phyloP scores from a whole-genome alignment of 1,140 invertebrate species.

The Sesamia nonagrioides region DNA sequence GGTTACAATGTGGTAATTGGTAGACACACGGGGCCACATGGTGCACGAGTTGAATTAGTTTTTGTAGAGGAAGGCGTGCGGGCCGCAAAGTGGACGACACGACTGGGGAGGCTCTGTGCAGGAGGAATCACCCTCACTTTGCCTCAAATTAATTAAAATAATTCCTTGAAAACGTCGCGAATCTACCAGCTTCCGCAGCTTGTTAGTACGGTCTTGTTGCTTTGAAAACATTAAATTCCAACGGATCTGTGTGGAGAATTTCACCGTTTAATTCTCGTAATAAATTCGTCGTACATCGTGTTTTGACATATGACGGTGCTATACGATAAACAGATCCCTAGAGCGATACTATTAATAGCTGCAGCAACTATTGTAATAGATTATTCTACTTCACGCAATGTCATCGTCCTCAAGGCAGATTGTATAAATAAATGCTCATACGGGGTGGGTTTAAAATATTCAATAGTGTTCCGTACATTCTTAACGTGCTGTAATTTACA shows the following conservation, averaged over 20 bases:
- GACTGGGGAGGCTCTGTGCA: background rate
- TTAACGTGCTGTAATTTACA: constrained; percentile 44
- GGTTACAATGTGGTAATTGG: constrained; percentile 30
- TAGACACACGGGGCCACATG: constrained; percentile 32
- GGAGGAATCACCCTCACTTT: constrained; percentile 46
- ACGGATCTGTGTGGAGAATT: constrained; percentile 47
- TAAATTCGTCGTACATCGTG: constrained; percentile 46
- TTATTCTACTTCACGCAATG: background rate
- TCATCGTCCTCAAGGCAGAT: constrained; percentile 7
- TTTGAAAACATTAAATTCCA: constrained; percentile 51
- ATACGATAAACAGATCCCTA: constrained; percentile 19
- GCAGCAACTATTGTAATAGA: background rate
- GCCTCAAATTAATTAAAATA: constrained; percentile 65
- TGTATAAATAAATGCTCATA: constrained; percentile 30
- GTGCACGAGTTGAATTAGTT: constrained; percentile 48
- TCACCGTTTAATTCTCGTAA: constrained; percentile 46
- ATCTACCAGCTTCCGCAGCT: constrained; percentile 52
- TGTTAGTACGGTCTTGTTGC: constrained; percentile 51
- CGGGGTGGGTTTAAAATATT: constrained; percentile 16
- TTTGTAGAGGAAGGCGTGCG: constrained; percentile 23
- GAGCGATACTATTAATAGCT: background rate
- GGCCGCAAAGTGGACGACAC: background rate
- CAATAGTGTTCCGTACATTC: constrained; percentile 43
- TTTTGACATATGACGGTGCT: constrained; percentile 42
- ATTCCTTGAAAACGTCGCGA: constrained; percentile 59